These are phyloP conservation scores for Spizaetus ornatus DNA, from an alignment of 2,113 vertebrate genomes.

Conservation along the genomic window DNA sequence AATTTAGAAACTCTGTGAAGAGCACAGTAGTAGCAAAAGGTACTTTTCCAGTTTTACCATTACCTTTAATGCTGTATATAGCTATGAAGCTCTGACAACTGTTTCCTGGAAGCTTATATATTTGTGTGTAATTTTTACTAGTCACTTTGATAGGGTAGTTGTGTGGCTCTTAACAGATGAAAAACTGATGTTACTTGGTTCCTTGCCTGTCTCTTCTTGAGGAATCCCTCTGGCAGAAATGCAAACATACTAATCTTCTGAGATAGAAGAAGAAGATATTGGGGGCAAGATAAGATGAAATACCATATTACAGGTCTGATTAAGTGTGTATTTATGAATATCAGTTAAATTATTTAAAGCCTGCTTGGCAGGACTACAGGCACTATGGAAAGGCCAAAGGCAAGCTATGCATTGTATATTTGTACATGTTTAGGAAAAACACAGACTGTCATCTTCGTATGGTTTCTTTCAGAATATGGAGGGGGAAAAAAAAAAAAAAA, in stretches of 20 bases:
- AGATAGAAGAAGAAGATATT: background rate
- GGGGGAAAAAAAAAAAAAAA: background rate
- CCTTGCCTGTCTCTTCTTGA: background rate
- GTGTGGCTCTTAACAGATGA: background rate
- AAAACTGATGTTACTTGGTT: background rate
- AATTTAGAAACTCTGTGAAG: background rate
- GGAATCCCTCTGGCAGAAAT: background rate
- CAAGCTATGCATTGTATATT: background rate
- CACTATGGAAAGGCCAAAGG: background rate
- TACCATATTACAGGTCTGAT: background rate
- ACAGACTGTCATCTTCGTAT: background rate
- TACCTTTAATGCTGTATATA: background rate
- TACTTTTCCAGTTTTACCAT: background rate
- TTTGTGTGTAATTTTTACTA: background rate
- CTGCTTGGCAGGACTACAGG: background rate
- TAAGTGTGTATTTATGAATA: background rate
- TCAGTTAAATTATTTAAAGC: background rate
- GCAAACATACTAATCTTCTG: background rate
- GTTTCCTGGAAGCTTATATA: background rate
- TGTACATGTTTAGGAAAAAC: background rate
- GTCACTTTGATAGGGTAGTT: background rate
- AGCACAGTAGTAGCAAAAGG: background rate
- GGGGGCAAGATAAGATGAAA: background rate
- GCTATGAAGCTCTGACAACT: background rate
- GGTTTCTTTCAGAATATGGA: background rate